Evolutionary conservation across 2,113 vertebrate species (phyloP).

Genomic region (Chloebia gouldiae): DNA sequence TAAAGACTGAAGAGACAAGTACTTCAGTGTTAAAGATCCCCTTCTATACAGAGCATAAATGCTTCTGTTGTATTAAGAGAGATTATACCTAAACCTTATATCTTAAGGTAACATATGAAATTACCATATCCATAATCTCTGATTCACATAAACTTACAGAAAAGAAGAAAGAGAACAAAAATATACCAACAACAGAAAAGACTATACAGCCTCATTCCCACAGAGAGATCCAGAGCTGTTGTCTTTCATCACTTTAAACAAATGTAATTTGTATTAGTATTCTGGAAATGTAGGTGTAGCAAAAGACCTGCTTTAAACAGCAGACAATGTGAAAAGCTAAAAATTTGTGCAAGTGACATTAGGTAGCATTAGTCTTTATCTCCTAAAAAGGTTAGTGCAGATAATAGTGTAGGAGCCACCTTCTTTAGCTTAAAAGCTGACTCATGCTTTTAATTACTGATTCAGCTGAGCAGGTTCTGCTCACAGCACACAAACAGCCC

Average conservation of each 20-base stretch:
- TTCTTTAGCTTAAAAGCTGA: constrained; percentile 38
- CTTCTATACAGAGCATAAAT: neutral
- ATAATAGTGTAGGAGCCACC: constrained; percentile 11
- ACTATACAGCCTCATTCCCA: neutral
- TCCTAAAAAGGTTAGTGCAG: neutral
- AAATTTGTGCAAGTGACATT: constrained; percentile 29
- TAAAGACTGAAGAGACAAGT: neutral
- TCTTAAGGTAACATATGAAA: neutral
- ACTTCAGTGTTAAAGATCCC: neutral
- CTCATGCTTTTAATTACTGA: constrained; percentile 36
- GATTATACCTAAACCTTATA: neutral
- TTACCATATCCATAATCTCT: neutral
- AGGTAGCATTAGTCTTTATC: constrained; percentile 26
- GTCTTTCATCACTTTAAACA: neutral
- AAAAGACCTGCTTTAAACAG: constrained; percentile 10
- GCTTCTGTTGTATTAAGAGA: neutral
- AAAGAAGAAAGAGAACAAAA: neutral
- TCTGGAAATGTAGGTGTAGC: constrained; percentile 4
- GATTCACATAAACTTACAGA: neutral
- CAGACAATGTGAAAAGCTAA: constrained; percentile 5
- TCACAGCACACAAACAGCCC: neutral
- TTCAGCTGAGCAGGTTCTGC: constrained; percentile 9
- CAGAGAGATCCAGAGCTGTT: neutral
- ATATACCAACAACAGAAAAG: neutral
- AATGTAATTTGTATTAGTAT: neutral